Evolutionary conservation across 2,888 invertebrate species (phyloP), one percentile per base, ranked within the genome.

Genomic region (Cecidostiba fungosa): DNA sequence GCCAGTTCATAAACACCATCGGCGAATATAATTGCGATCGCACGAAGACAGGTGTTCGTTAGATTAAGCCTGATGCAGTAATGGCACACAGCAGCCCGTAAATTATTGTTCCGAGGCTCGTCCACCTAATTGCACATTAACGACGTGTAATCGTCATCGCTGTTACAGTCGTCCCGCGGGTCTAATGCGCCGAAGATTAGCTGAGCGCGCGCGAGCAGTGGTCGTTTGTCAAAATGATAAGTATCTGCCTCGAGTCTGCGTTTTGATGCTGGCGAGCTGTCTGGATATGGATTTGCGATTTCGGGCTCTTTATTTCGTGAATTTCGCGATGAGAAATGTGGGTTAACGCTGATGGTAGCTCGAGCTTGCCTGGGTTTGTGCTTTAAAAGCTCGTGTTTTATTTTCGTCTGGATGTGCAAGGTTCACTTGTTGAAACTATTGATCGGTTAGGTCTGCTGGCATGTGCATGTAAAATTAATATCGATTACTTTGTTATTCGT

Each of bases 121-220:
- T 12, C 62, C 72, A 66, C 4, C 69, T 84, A 79, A 79, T 79
- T 74, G 84, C 79, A 54, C 79, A 69, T 69, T 84, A 79, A 84
- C 66, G 79, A 79, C 62, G 79, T n/a, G 79, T 14, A 62, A 23
- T 26, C 77, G 43, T 83, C 70, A 77, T 59, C 69, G 59, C 14
- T 23, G n/a, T 26, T n/a, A 23, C 76, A 5, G 8, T 19, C 76
- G 1, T 32, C 32, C 32, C 6, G 23, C 39, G 39, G n/a, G 54
- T n/a, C 47, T 77, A 66, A 84, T 36, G 73, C 16, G 73, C 19
- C 36, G 70, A 84, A 78, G 77, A 84, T 78, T 84, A 78, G 62
- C 39, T 50, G 54, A 36, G 47, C 14, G 12, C 14, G 8, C 26
- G 19, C 66, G 32, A 32, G 12, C 62, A 14, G 26, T 23, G 76